Conservation (phyloP, 1,140 invertebrate genomes). For the Drosophila virilis region DNA sequence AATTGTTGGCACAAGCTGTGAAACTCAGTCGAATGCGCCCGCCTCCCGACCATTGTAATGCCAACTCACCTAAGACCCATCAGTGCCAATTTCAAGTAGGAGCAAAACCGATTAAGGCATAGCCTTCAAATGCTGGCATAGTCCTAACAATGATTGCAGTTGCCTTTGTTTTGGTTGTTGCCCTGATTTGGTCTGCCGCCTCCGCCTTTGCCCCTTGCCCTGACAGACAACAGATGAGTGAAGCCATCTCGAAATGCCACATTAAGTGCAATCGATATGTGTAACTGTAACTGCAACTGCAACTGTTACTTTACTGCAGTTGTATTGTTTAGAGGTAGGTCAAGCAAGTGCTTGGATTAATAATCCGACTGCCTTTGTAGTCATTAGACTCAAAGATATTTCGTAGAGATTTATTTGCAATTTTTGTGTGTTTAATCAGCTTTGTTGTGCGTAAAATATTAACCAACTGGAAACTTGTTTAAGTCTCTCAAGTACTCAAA, state of each 20-base stretch:
- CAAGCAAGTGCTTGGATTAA: not conserved
- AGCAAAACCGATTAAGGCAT: not conserved
- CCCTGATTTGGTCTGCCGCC: not conserved
- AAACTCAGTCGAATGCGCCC: not conserved
- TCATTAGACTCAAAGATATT: too few relatives aligned
- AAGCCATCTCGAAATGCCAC: not conserved
- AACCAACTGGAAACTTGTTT: too few relatives aligned
- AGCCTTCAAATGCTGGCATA: slow-evolving; percentile 13
- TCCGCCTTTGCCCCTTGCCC: not conserved
- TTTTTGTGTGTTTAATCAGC: too few relatives aligned
- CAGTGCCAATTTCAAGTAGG: not conserved
- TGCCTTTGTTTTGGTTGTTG: not conserved
- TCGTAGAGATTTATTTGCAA: too few relatives aligned
- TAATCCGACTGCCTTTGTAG: not conserved
- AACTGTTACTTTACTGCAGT: not conserved
- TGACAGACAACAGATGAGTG: slow-evolving; percentile 8
- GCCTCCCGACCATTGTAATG: not conserved
- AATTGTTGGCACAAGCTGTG: not conserved
- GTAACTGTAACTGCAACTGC: slow-evolving; percentile 8
- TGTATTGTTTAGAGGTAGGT: not conserved
- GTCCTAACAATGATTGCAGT: slow-evolving; percentile 17
- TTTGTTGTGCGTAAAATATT: too few relatives aligned
- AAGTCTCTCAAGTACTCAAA: too few relatives aligned
- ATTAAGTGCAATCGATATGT: slow-evolving; percentile 4
- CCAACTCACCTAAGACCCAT: not conserved